Evolutionary conservation across 2,888 invertebrate genomes (phyloP), one percentile per base, ranked within the genome.

Genomic region (Tholera decimalis): DNA sequence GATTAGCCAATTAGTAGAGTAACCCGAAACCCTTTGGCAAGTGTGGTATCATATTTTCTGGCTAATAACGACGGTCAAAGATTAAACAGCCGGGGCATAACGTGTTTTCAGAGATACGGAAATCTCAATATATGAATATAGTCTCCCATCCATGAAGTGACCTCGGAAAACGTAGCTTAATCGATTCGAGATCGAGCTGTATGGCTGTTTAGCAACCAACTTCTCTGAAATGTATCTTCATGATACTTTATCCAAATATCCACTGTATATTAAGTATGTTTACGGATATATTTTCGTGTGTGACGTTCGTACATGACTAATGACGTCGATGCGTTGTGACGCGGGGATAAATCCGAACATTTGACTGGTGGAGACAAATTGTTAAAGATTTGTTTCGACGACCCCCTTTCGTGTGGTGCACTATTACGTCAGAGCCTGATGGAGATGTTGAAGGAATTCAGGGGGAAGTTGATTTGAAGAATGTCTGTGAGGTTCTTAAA

Each of bases 341-440:
- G 71, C 64, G 33, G 59, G 47, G 51, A 56, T 66, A 74, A 66
- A 73, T 73, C 67, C 20, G 53, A 59, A 59, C 73, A 56, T 78
- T 74, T 73, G 79, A 73, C 35, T 66, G 79, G 59, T 78, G 68
- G 79, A 73, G 66, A 74, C 74, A 74, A 78, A 74, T 73, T 53
- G 78, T 43, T 44, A 66, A 59, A 56, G 59, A 78, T 78, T 74
- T 73, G 55, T 74, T 68, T 78, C 41, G 30, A 9, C 33, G 18
- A 9, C 41, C 26, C 69, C 28, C 72, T 44, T 41, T 69, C 20
- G 20, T 77, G 54, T 51, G 76, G 54, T 63, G 78, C 67, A 73
- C n/a, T 41, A 59, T 65, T 47, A 57, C 73, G 51, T 73, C 53
- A 78, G 26, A 13, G 18, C 0, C 33, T 44, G 18, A 39, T 55